Base-by-base conservation (phyloP, 2,888 invertebrate genomes). In the Scaptomyza polygonia region DNA sequence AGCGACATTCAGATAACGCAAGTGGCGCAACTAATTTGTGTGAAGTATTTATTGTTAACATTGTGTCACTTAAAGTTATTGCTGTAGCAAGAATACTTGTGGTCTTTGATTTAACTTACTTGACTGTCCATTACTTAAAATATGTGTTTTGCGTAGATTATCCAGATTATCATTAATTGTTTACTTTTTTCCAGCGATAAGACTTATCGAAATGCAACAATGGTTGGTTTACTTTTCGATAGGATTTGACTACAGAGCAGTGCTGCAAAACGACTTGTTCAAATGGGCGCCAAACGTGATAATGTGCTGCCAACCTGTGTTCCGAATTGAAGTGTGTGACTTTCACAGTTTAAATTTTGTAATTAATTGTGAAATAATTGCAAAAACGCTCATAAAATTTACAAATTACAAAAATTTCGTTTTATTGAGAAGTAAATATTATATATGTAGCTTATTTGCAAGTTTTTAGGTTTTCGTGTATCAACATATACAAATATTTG, bases 81-180 rank as follows among this genome's bases (percentile, higher is more conserved):
- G 14, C 25, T 45, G 9, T 8, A 42, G 4, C 7, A 8, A 6
- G 7, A 43, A 49, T 18, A 18, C 11, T 11, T 58, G 8, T 2
- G 11, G 1, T 5, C 3, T 3, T 21, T 3, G 11, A 43, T 12
- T 4, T 0, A 30, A 79, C 85, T 83, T 77, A 90, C 90, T 86
- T 91, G 90, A 78, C 90, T 91, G 77, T 90, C 90, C 90, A 90
- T 90, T 57, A 89, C 90, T 89, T 79, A 47, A 59, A 59, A 53
- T 72, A 56, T 36, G 52, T 52, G 39, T 30, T 58, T 29, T 56
- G 55, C 51, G 56, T 54, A 45, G 67, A 68, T 68, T 77, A 65
- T 52, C 62, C 77, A 72, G 69, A 4, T 44, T 27, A 48, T 34
- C 49, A 21, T 40, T 25, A 65, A 51, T 68, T 76, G 77, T 83